These are phyloP conservation scores for Dimorphilus gyrociliatus DNA, from an alignment of 2,888 invertebrate genomes.

Conservation along the genomic window DNA sequence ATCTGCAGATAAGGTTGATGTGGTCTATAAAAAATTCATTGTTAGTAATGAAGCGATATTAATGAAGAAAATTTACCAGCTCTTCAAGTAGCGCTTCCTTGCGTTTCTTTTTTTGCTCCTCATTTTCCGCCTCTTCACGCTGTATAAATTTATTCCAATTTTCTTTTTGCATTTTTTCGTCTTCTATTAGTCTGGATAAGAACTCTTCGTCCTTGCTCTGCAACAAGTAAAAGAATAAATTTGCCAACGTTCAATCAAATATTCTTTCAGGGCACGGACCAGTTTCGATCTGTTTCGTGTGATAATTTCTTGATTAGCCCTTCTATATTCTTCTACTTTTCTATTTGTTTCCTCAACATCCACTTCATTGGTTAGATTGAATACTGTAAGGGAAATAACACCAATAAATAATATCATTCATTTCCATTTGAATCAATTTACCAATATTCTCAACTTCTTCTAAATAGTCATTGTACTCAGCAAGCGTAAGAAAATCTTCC, in stretches of 20 bases:
- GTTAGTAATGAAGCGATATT: no score
- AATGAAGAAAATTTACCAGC: constrained; percentile 39
- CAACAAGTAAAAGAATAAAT: background rate
- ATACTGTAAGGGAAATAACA: constrained; percentile 42
- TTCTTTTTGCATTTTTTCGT: constrained; percentile 33
- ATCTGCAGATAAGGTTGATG: no score
- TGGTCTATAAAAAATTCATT: no score
- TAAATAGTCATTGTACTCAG: constrained; percentile 85
- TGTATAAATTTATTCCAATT: constrained; percentile 49
- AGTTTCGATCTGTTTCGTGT: constrained; percentile 41
- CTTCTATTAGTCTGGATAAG: constrained; percentile 45
- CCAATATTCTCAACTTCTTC: constrained; percentile 76
- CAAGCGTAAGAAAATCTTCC: constrained; percentile 66
- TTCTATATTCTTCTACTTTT: constrained; percentile 43
- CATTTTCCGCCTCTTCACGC: constrained; percentile 43
- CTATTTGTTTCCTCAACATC: constrained; percentile 67
- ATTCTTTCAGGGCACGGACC: constrained; percentile 13
- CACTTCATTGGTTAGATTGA: constrained; percentile 71
- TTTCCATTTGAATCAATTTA: constrained; percentile 14
- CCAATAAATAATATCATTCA: constrained; percentile 1
- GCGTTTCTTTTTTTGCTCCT: constrained; percentile 56
- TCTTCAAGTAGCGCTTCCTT: constrained; percentile 83
- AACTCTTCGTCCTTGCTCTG: constrained; percentile 60
- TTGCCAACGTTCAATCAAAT: background rate
- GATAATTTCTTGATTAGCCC: constrained; percentile 53